Evolutionary conservation across 2,113 vertebrate genomes (phyloP).

Genomic region (Laticauda colubrina): DNA sequence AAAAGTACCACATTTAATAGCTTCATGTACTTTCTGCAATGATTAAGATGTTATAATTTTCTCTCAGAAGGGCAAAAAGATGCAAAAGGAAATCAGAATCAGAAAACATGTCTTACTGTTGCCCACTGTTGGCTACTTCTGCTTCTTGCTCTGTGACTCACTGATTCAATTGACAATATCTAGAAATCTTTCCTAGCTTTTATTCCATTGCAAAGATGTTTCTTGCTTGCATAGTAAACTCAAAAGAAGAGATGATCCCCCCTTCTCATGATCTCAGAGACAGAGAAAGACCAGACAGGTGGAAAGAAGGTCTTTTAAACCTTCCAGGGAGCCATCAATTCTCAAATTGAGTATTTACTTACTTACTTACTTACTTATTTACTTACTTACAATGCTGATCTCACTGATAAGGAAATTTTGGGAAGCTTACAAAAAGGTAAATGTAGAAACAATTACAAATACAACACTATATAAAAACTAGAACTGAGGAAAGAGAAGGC

Average conservation of each 20-base stretch:
- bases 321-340: too few relatives aligned
- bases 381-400: not conserved
- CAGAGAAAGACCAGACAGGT: not conserved
- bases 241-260: not conserved
- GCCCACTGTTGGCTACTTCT: not conserved
- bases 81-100: not conserved
- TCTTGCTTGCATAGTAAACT: not conserved
- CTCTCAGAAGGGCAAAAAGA: not conserved
- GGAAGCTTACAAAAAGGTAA: not conserved
- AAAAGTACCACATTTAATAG: not conserved
- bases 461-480: not conserved
- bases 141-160: not conserved
- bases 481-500: not conserved
- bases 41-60: too few relatives aligned
- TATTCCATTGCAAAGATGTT: not conserved
- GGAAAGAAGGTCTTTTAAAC: not conserved
- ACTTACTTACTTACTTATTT: too few relatives aligned
- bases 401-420: not conserved
- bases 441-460: not conserved
- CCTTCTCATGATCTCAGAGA: not conserved
- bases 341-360: not conserved
- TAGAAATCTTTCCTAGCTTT: not conserved
- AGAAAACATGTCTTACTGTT: not conserved
- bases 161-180: not conserved
- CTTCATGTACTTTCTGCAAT: not conserved